phyloP scores from a whole-genome alignment of 2,113 vertebrate species.

The Pyxicephalus adspersus region DNA sequence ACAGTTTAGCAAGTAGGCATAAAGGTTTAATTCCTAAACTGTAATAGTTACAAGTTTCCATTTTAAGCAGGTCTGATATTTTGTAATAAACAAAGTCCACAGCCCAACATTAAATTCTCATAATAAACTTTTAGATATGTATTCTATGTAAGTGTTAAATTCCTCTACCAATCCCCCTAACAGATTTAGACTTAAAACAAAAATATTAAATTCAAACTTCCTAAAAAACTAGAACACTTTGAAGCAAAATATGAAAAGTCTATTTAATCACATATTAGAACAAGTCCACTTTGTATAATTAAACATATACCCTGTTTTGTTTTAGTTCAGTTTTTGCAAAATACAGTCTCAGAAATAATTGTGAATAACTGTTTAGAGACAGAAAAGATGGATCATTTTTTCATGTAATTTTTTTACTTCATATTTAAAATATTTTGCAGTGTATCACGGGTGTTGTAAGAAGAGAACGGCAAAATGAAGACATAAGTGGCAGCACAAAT shows the following conservation, averaged over 20 bases:
- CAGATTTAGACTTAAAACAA: no score
- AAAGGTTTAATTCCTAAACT: not conserved
- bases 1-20: no score
- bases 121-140: not conserved
- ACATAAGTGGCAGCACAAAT: conserved; percentile 53
- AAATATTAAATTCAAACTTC: not conserved
- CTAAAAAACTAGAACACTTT: conserved; percentile 10
- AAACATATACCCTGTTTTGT: conserved; percentile 38
- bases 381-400: not conserved
- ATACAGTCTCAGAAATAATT: not conserved
- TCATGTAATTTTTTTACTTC: conserved; percentile 2
- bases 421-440: conserved; percentile 2
- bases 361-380: not conserved
- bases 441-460: conserved; percentile 38
- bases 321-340: not conserved
- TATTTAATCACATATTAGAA: not conserved
- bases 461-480: conserved; percentile 26
- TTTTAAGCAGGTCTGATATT: not conserved
- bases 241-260: not conserved
- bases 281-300: not conserved
- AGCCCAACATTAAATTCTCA: not conserved
- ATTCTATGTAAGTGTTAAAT: not conserved
- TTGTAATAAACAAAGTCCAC: not conserved
- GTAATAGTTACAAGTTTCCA: not conserved
- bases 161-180: not conserved